These are phyloP conservation scores for Drosophila nr. fundita DNA, from an alignment of 2,888 invertebrate species.

Conservation along the genomic window DNA sequence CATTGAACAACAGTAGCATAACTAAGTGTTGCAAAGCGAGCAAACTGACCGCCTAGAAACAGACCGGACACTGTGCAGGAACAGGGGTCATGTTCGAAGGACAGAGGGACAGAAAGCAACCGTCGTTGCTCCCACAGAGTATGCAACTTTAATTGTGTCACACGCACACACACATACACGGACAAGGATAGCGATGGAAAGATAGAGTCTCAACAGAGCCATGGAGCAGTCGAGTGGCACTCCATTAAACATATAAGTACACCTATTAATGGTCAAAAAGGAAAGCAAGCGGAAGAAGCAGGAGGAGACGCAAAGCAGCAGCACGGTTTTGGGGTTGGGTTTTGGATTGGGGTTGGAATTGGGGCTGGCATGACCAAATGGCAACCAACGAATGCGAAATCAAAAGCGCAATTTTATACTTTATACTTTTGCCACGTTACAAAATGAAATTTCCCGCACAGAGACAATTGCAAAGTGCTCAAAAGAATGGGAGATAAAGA, in stretches of 20 bases:
- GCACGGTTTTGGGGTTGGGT: not conserved
- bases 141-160: constrained; percentile 68
- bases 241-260: constrained; percentile 80
- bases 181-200: constrained; percentile 3
- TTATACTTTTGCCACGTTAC: constrained; percentile 79
- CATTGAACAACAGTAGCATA: constrained; percentile 71
- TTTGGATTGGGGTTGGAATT: not conserved
- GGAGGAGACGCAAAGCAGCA: not conserved
- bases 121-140: constrained; percentile 20
- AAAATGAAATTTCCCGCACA: constrained; percentile 67
- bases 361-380: constrained; percentile 20
- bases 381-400: constrained; percentile 64
- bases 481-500: not conserved
- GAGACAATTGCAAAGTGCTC: constrained; percentile 39
- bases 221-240: constrained; percentile 74
- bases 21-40: constrained; percentile 52
- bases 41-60: constrained; percentile 41
- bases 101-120: not conserved
- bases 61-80: constrained; percentile 13
- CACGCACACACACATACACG: constrained; percentile 23
- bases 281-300: constrained; percentile 49
- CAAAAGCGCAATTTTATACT: constrained; percentile 78
- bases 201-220: constrained; percentile 33
- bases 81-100: not conserved
- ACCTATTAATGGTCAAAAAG: constrained; percentile 81